Percentiles rank a stretch among this genome's conserved stretches.
These are phyloP conservation scores for Umimayanthus chanpuru DNA, from an alignment of 92 coral and sea anemone species.

Conservation along the genomic window DNA sequence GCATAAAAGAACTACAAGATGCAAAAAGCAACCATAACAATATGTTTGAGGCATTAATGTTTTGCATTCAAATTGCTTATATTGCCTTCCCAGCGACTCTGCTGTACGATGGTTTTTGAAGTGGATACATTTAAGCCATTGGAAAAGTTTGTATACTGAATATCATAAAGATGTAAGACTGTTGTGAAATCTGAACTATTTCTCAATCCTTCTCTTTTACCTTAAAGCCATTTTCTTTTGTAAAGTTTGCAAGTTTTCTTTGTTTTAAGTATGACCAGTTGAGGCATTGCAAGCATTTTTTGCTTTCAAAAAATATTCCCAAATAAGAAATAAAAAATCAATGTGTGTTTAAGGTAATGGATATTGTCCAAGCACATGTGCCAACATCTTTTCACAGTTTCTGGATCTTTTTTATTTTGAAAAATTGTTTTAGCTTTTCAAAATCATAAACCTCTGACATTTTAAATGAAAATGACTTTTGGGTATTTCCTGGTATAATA, in stretches of 20 bases:
- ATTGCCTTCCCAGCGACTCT: conserved; percentile 40
- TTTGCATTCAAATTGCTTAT: conserved; percentile 11
- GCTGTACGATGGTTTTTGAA: conserved; percentile 29
- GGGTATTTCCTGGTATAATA: neutral
- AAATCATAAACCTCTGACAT: neutral
- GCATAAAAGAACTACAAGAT: neutral
- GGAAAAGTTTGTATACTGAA: conserved; percentile 44
- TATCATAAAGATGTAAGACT: neutral
- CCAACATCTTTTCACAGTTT: neutral
- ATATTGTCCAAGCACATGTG: neutral
- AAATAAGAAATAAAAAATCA: too few relatives aligned
- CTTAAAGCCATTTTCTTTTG: conserved; percentile 13
- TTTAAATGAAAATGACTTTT: neutral
- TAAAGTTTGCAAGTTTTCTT: neutral
- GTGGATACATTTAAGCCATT: conserved; percentile 38
- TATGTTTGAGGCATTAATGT: conserved; percentile 10
- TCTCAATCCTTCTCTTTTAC: neutral
- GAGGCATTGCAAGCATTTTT: neutral
- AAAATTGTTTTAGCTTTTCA: neutral
- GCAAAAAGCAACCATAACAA: neutral
- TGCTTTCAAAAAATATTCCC: too few relatives aligned
- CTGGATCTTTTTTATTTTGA: neutral
- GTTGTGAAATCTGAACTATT: neutral
- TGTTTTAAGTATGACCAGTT: neutral
- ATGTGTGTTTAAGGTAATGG: too few relatives aligned